Evolutionary conservation across 2,797 vertebrate species (phyloP).

Genomic region (Malurus leucopterus): DNA sequence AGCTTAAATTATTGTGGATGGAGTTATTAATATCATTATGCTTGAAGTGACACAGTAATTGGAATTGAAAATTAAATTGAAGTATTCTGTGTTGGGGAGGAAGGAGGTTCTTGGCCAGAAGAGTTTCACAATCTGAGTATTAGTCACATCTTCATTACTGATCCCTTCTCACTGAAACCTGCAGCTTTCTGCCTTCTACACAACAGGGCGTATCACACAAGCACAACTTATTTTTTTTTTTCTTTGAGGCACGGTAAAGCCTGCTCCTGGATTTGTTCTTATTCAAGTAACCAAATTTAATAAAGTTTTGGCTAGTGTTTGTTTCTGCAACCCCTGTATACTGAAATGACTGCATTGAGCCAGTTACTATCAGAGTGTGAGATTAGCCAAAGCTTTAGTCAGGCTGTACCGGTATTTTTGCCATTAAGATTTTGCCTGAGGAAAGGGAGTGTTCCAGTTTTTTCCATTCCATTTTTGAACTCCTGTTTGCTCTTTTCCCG

Average conservation of each 20-base stretch:
- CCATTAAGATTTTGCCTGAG: slow-evolving; percentile 18
- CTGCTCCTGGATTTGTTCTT: slow-evolving; percentile 5
- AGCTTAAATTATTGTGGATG: background rate
- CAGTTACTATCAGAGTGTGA: background rate
- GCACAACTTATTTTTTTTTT: background rate
- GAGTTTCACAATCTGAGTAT: slow-evolving; percentile 4
- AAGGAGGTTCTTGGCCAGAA: background rate
- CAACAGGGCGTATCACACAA: background rate
- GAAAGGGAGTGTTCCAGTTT: background rate
- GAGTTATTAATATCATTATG: background rate
- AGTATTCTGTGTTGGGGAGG: background rate
- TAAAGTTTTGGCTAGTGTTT: background rate
- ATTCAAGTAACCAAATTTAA: background rate
- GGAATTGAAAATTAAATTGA: slow-evolving; percentile 18
- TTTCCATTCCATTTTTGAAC: background rate
- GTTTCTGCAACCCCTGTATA: background rate
- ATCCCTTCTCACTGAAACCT: background rate
- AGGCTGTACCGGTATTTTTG: slow-evolving; percentile 13
- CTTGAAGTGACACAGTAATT: background rate
- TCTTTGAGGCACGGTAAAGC: background rate
- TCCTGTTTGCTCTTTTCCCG: background rate
- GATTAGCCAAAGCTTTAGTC: slow-evolving; percentile 25
- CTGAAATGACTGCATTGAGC: background rate
- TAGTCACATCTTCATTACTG: slow-evolving; percentile 31
- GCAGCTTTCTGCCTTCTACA: background rate